Evolutionary conservation across 2,888 invertebrate genomes (phyloP).

Genomic region (Chrysolina haemoptera): DNA sequence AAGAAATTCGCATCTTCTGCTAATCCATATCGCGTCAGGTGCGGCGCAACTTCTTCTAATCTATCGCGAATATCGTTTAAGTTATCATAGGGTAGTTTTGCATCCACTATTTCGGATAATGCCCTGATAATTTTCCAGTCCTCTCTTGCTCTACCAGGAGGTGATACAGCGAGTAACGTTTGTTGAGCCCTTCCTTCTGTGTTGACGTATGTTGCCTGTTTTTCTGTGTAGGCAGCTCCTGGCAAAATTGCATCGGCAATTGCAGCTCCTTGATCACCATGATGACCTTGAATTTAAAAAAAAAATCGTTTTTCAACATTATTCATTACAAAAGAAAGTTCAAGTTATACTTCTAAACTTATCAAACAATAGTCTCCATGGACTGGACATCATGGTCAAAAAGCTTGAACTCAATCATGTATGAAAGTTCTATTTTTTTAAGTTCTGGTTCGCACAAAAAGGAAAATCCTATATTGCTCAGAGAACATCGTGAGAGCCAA

Average conservation of each 20-base stretch:
- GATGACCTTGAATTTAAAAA: slow-evolving; percentile 80
- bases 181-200: slow-evolving; percentile 97
- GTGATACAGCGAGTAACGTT: slow-evolving; percentile 88
- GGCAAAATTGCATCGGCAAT: slow-evolving; percentile 95
- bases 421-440: too few species aligned
- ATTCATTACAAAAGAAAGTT: too few species aligned
- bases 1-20: slow-evolving; percentile 90
- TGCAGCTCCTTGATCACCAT: slow-evolving; percentile 94
- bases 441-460: too few species aligned
- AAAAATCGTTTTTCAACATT: neutral
- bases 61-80: slow-evolving; percentile 84
- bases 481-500: too few species aligned
- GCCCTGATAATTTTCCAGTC: slow-evolving; percentile 99
- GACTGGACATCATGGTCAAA: too few species aligned
- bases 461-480: too few species aligned
- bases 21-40: slow-evolving; percentile 87
- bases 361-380: too few species aligned
- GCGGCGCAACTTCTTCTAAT: slow-evolving; percentile 89
- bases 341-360: too few species aligned
- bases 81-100: slow-evolving; percentile 84
- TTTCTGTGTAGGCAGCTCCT: slow-evolving; percentile 98
- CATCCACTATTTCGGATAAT: slow-evolving; percentile 88
- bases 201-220: slow-evolving; percentile 97
- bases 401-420: too few species aligned
- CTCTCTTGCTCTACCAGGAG: slow-evolving; percentile 93